Conservation (phyloP, 2,113 vertebrate species). For the Hystrix brachyura region DNA sequence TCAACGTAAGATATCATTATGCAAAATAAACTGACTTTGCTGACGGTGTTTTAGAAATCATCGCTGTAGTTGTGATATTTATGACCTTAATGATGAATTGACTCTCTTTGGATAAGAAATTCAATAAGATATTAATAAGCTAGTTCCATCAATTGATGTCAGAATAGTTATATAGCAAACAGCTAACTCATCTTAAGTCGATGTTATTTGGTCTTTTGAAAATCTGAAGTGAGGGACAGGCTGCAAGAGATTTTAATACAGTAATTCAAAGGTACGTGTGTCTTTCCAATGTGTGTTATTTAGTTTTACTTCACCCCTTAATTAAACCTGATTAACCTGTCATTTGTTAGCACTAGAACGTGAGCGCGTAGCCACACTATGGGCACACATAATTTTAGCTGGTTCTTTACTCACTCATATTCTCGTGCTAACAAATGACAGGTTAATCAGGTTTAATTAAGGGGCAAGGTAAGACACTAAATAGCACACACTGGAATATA, state of each 20-base stretch:
- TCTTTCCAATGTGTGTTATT: background rate
- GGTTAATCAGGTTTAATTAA: conserved; percentile 2
- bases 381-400: background rate
- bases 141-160: background rate
- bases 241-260: background rate
- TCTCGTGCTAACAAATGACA: conserved; percentile 2
- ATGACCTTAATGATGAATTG: background rate
- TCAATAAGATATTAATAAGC: background rate
- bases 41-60: background rate
- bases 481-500: background rate
- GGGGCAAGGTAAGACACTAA: background rate
- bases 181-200: conserved; percentile 5
- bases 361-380: background rate
- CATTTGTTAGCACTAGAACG: conserved; percentile 37
- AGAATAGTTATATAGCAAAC: background rate
- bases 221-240: background rate
- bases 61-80: background rate
- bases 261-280: background rate
- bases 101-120: background rate
- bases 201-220: background rate
- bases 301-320: conserved; percentile 5
- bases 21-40: conserved; percentile 2
- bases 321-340: background rate
- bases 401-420: background rate
- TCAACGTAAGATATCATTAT: background rate